Evolutionary conservation across 2,888 invertebrate genomes (phyloP).

Genomic region (Bruchidius siliquastri): DNA sequence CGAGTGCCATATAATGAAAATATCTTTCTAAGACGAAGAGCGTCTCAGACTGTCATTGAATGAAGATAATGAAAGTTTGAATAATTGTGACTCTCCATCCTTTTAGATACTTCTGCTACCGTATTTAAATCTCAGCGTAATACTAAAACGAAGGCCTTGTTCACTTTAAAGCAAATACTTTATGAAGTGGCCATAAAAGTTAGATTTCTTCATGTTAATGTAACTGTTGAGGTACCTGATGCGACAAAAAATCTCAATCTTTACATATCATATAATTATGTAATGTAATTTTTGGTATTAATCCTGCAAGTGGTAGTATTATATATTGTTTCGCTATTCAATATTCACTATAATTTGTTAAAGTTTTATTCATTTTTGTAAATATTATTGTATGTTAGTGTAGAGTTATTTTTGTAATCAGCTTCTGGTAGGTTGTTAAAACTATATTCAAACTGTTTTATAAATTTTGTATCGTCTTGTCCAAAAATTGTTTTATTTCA

Average conservation of each 20-base stretch:
- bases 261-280: not conserved
- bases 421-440: not conserved
- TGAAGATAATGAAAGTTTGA: too few relatives aligned
- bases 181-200: too few relatives aligned
- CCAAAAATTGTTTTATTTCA: not conserved
- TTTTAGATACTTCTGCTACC: too few relatives aligned
- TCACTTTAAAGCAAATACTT: too few relatives aligned
- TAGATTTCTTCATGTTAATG: too few relatives aligned
- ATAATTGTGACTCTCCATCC: too few relatives aligned
- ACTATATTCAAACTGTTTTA: not conserved
- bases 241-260: not conserved
- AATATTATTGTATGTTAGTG: not conserved
- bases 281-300: not conserved
- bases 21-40: too few relatives aligned
- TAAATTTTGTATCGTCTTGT: not conserved
- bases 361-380: not conserved
- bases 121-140: too few relatives aligned
- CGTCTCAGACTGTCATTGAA: too few relatives aligned
- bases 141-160: too few relatives aligned
- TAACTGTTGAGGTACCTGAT: not conserved
- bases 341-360: not conserved
- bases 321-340: not conserved
- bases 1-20: too few relatives aligned
- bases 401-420: not conserved
- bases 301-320: not conserved